Conservation (phyloP, 2,797 vertebrate genomes). For the Malurus leucopterus region DNA sequence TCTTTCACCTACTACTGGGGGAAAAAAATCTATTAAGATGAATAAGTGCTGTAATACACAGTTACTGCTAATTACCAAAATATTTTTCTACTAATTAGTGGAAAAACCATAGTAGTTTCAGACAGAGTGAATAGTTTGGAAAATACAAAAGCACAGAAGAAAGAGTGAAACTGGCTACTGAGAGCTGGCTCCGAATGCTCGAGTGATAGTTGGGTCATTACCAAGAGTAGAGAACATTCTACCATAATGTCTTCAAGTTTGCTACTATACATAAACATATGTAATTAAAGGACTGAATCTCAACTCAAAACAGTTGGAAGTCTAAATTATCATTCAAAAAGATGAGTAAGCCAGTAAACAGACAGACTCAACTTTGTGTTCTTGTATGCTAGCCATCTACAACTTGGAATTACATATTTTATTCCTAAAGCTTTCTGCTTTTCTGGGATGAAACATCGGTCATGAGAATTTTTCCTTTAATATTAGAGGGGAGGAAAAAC, state of each 20-base stretch:
- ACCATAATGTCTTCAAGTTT: slow-evolving; percentile 62
- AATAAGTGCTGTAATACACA: slow-evolving; percentile 28
- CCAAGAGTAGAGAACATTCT: slow-evolving; percentile 53
- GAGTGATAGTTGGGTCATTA: slow-evolving; percentile 61
- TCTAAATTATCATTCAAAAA: slow-evolving; percentile 56
- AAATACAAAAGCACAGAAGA: slow-evolving; percentile 53
- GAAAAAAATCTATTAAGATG: neutral
- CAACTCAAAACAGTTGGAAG: slow-evolving; percentile 61
- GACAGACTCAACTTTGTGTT: slow-evolving; percentile 55
- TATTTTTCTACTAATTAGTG: slow-evolving; percentile 47
- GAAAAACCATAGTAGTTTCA: slow-evolving; percentile 4
- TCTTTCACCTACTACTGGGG: neutral
- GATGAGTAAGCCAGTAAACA: slow-evolving; percentile 54
- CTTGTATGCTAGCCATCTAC: slow-evolving; percentile 51
- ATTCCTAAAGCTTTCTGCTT: slow-evolving; percentile 28
- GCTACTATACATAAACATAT: slow-evolving; percentile 52
- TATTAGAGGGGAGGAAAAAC: neutral
- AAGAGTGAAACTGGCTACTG: slow-evolving; percentile 45
- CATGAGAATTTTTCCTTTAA: neutral
- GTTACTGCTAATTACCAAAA: slow-evolving; percentile 50
- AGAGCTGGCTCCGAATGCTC: slow-evolving; percentile 38
- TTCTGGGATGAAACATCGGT: neutral
- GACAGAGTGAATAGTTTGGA: slow-evolving; percentile 30
- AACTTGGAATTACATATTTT: slow-evolving; percentile 37
- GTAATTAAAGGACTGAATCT: slow-evolving; percentile 58